A percentile compares a stretch with the other conserved stretches of the same genome.
Conservation (phyloP, 2,888 invertebrate species). For the Acleris holmiana region DNA sequence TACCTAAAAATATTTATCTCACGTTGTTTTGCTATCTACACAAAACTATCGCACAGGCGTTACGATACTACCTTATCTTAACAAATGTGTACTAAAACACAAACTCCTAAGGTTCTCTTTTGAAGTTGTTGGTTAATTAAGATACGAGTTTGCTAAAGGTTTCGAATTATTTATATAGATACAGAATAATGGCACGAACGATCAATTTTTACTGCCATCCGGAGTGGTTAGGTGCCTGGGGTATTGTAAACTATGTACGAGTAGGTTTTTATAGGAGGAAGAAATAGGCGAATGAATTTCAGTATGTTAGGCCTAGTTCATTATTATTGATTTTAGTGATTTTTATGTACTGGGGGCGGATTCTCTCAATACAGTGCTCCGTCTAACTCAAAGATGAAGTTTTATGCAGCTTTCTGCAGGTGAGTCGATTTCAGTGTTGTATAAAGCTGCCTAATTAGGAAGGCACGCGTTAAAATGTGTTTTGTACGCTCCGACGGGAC, state of each 20-base stretch:
- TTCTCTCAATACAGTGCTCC: too few species aligned
- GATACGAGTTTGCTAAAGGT: neutral
- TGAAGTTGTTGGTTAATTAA: neutral
- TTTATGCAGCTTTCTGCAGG: too few species aligned
- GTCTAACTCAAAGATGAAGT: too few species aligned
- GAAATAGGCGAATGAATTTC: slow-evolving; percentile 27
- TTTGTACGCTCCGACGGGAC: too few species aligned
- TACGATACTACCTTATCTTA: neutral
- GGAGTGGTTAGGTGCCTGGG: slow-evolving; percentile 16
- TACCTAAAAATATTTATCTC: too few species aligned
- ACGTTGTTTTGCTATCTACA: too few species aligned
- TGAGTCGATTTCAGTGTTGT: too few species aligned
- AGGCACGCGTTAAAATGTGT: too few species aligned
- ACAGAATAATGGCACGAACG: slow-evolving; percentile 10
- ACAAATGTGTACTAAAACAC: neutral
- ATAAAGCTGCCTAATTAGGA: too few species aligned
- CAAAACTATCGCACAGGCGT: slow-evolving; percentile 10
- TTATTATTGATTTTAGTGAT: slow-evolving; percentile 5
- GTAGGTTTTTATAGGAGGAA: neutral
- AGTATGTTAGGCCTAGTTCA: neutral
- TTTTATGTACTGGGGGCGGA: neutral
- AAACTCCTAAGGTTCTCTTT: neutral
- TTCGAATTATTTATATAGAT: slow-evolving; percentile 1
- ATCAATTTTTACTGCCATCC: slow-evolving; percentile 18
- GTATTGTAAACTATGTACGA: slow-evolving; percentile 10